Evolutionary conservation across 2,113 vertebrate genomes (phyloP), one percentile per base, ranked within the genome.

Genomic region (Machaerirhynchus nigripectus): DNA sequence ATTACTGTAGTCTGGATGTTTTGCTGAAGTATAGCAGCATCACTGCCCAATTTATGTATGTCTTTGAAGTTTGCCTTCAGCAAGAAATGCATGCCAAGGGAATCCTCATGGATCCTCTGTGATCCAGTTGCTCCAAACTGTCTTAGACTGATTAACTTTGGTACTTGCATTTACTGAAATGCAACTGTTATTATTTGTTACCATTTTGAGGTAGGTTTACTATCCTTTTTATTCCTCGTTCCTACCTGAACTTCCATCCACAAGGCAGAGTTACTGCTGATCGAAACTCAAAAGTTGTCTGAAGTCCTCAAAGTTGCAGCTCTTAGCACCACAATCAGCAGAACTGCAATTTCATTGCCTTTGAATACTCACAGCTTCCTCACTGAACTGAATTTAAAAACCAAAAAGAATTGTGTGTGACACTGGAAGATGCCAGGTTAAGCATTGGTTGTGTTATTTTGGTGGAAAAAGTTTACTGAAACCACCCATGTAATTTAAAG

Each of bases 381-480:
- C 35, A 7, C 33, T 57, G 40, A 11, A 18, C 49, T 60, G 20
- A 13, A 75, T 76, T 86, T 83, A 42, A 86, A 91, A 92, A 39
- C 6, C 23, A 55, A 68, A 86, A 33, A 82, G n/a, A 94, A 56
- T 53, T 56, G 11, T 80, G 22, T 70, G 50, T 1, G 8, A 68
- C 22, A 15, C 31, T 85, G 31, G 42, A 82, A 87, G 65, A 79
- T 73, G 42, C 28, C 60, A 79, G 33, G 17, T 88, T 87, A 83
- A 95, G 64, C 5, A 1, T 2, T 2, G 2, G 33, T 74, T 89
- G 7, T 27, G 33, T 63, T 83, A 71, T 89, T 93, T 90, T 81
- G 35, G 39, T 84, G 76, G 65, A 91, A 85, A 82, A 69, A 50
- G 18, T 93, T 89, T 91, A 40, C 65, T 90, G 79, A 94, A 97